Evolutionary conservation across 2,888 invertebrate genomes (phyloP).

Genomic region (Crossocerus cetratus): DNA sequence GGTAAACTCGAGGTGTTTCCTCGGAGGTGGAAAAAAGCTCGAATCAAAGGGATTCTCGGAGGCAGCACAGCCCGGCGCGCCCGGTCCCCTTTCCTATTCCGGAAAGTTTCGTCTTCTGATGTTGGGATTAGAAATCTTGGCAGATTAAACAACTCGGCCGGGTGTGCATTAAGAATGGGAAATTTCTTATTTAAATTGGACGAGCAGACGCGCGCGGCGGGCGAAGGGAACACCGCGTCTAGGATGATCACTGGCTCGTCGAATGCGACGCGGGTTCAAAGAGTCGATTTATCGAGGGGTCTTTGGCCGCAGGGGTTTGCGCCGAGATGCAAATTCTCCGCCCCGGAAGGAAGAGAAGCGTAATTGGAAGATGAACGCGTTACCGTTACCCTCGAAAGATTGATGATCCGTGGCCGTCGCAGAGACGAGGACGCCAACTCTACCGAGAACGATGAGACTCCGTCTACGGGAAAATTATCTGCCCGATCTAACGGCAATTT

Average conservation of each 20-base stretch:
- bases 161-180: no score
- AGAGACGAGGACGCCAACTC: slow-evolving; percentile 31
- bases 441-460: slow-evolving; percentile 42
- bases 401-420: slow-evolving; percentile 52
- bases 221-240: neutral
- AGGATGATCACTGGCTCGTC: no score
- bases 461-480: slow-evolving; percentile 56
- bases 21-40: no score
- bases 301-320: slow-evolving; percentile 18
- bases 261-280: neutral
- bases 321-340: slow-evolving; percentile 51
- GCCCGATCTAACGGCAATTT: slow-evolving; percentile 48
- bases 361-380: slow-evolving; percentile 63
- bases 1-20: no score
- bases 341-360: slow-evolving; percentile 46
- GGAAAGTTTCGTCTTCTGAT: no score
- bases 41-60: neutral
- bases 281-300: slow-evolving; percentile 50
- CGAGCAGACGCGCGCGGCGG: neutral
- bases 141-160: no score
- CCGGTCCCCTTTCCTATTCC: no score
- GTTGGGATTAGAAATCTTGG: no score
- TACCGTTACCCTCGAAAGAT: slow-evolving; percentile 53
- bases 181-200: no score
- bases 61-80: no score